phyloP scores from a whole-genome alignment of 2,888 invertebrate genomes.

The Melipona beecheii region DNA sequence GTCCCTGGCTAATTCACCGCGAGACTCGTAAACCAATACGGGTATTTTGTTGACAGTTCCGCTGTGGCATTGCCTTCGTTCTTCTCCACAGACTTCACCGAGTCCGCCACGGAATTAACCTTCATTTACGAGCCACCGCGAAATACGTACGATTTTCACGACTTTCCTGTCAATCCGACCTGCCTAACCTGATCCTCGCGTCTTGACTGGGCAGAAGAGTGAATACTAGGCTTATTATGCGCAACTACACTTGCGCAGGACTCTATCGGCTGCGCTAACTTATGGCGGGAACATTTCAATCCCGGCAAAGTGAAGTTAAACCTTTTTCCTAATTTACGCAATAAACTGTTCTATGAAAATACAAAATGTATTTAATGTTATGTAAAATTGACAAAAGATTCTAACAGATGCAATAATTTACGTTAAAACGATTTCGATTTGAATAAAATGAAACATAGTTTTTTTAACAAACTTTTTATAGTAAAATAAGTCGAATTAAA shows the following conservation, averaged over 20 bases:
- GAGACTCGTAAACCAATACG: constrained; percentile 38
- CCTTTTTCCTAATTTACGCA: no score
- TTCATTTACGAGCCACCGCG: constrained; percentile 70
- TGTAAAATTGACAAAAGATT: background rate
- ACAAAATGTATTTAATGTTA: background rate
- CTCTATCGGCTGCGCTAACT: constrained; percentile 13
- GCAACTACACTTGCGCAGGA: constrained; percentile 58
- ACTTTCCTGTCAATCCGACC: constrained; percentile 72
- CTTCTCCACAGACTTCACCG: constrained; percentile 48
- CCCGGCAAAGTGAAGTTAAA: background rate
- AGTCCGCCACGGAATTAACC: constrained; percentile 62
- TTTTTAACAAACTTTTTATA: no score
- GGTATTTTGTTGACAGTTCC: constrained; percentile 40
- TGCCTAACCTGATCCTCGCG: constrained; percentile 78
- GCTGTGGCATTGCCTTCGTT: constrained; percentile 45
- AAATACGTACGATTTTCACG: constrained; percentile 66
- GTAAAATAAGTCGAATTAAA: no score
- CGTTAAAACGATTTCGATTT: background rate
- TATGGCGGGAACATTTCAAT: constrained; percentile 43
- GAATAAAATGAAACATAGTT: background rate
- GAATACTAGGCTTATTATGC: constrained; percentile 40
- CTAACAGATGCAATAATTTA: background rate
- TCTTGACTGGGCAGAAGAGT: constrained; percentile 47
- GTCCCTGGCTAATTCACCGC: constrained; percentile 55
- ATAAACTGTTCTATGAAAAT: background rate